phyloP scores from a whole-genome alignment of 2,888 invertebrate species.

The Myopa tessellatipennis region DNA sequence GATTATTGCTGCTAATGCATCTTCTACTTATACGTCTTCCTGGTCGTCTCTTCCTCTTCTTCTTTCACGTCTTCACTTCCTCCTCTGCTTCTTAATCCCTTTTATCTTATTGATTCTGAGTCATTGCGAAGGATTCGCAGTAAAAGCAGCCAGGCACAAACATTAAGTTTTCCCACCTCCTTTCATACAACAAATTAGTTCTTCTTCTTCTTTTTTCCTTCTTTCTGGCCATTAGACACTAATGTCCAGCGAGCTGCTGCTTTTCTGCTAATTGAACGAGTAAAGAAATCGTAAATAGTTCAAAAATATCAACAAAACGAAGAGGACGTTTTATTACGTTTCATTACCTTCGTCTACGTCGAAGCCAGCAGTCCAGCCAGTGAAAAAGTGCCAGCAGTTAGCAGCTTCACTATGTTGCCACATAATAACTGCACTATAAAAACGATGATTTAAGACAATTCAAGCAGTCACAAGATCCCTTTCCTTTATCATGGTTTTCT shows the following conservation, averaged over 20 bases:
- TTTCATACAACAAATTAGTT: not conserved
- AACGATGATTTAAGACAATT: not conserved
- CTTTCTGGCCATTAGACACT: constrained; percentile 26
- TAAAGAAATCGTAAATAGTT: constrained; percentile 18
- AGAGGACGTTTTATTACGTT: not conserved
- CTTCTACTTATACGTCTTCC: not conserved
- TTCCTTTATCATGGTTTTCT: not conserved
- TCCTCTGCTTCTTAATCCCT: not conserved
- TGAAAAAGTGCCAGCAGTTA: no score
- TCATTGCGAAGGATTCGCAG: not conserved
- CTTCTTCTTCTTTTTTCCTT: not conserved
- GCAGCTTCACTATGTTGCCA: no score
- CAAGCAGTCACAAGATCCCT: not conserved
- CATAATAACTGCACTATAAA: no score
- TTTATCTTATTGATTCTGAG: constrained; percentile 10
- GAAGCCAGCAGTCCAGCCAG: not conserved
- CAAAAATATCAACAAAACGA: not conserved
- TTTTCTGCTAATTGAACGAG: constrained; percentile 12
- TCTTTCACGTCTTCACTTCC: not conserved
- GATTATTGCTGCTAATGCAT: constrained; percentile 15
- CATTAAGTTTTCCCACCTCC: not conserved
- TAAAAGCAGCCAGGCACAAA: not conserved
- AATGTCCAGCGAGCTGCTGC: constrained; percentile 19
- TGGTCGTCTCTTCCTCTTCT: no score
- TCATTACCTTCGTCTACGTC: not conserved